Base-by-base conservation (phyloP, 1,140 invertebrate species). In the Episyrphus balteatus region DNA sequence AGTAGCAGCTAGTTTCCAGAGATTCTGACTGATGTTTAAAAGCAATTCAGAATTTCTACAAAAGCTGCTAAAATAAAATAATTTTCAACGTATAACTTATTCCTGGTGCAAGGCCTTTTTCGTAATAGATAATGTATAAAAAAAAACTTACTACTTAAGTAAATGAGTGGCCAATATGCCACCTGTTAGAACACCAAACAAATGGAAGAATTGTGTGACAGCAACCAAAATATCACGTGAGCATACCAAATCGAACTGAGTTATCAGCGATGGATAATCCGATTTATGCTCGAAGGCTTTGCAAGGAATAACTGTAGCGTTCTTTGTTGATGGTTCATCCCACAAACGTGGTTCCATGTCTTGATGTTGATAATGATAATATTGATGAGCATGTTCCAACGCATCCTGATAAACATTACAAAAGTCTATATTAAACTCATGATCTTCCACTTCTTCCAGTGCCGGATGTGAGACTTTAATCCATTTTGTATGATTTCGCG, bases 131-230 rank as follows among this genome's bases (percentile, higher is more conserved):
- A 26, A 5, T 26, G 21, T n/a, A n/a, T n/a, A n/a, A n/a, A n/a
- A n/a, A n/a, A 26, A 8, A 34, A 60, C 68, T 59, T 58, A 71
- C 69, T 62, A 61, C 53, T 67, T 66, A 6, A 71, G 55, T 9
- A 70, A 44, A 45, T 70, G 59, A 42, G 66, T 68, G 10, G 69
- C 69, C 42, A 69, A 42, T 13, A 71, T 59, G 18, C 70, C 70
- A 7, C 70, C 70, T 1, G 65, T 59, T 6, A 71, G 57, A 7
- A 71, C 70, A 21, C 70, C 70, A 38, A 70, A 68, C 9, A 71
- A 49, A 53, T 71, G 70, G 52, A 71, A 71, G 55, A 66, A 69
- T 52, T 71, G 70, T 10, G 69, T 70, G 8, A 70, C 63, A 8
- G 70, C 69, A 17, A 71, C 61, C n/a, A 71, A 53, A 14, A 70